Conservation (phyloP, 2,888 invertebrate species). For the Volucella bombylans region DNA sequence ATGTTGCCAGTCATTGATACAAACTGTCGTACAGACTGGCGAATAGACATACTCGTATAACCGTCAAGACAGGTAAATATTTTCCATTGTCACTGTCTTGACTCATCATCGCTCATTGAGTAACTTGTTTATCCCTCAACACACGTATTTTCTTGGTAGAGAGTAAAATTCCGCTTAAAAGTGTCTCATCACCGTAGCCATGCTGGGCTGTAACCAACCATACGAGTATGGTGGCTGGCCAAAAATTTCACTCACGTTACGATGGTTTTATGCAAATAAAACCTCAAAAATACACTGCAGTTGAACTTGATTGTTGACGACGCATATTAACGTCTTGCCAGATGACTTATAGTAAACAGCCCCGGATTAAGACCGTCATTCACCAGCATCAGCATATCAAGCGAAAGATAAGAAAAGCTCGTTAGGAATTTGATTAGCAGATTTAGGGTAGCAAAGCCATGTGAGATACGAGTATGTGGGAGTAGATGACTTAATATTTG, state of each 20-base stretch:
- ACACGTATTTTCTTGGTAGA: not conserved
- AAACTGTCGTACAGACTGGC: not conserved
- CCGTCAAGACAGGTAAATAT: not conserved
- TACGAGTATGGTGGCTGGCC: not conserved
- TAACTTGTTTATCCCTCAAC: not conserved
- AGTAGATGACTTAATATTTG: not conserved
- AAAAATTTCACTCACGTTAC: not conserved
- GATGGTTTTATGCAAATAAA: constrained; percentile 14
- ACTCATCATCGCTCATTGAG: constrained; percentile 17
- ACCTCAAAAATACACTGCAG: not conserved
- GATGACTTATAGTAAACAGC: constrained; percentile 13
- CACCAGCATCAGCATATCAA: not conserved
- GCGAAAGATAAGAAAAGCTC: not conserved
- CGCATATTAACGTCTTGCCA: constrained; percentile 17
- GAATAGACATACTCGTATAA: not conserved
- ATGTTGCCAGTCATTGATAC: constrained; percentile 16
- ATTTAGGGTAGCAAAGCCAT: not conserved
- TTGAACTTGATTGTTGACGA: not conserved
- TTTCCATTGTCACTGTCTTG: not conserved
- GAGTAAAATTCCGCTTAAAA: constrained; percentile 12
- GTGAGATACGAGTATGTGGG: not conserved
- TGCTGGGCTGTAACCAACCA: not conserved
- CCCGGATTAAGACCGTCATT: not conserved
- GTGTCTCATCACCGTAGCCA: not conserved
- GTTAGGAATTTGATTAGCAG: not conserved